Base-by-base conservation (phyloP, 2,113 vertebrate genomes). In the Ptilonorhynchus violaceus region DNA sequence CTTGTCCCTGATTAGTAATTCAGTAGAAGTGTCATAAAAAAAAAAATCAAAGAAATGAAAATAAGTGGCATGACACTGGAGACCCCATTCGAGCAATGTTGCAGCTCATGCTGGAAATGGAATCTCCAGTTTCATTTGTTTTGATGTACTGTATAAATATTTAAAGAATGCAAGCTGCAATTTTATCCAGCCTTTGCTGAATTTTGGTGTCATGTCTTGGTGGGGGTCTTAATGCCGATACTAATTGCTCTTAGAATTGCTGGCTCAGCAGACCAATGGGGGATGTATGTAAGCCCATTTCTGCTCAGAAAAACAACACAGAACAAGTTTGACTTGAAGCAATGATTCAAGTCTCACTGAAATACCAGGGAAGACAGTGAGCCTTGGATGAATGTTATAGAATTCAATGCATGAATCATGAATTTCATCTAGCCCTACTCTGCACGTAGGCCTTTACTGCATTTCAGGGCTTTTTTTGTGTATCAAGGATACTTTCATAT, bases 141-240 rank as follows among this genome's bases (percentile, higher is more conserved):
- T 95, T 97, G 94, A 95, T 97, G 96, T 96, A 93, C 96, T 96
- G 44, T 96, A 95, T 97, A 97, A 97, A 96, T 97, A 97, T 97
- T 97, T 97, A 95, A 97, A 96, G 92, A 97, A 97, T 96, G 94
- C 91, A 92, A 92, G 55, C 96, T 95, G 90, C 92, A 96, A 88
- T 96, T 93, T 97, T 97, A 97, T 95, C 94, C 95, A 85, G 53
- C 49, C 64, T 95, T 93, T 15, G 11, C 69, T 96, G 92, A 91
- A 91, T 96, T 95, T 96, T 52, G 58, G 79, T 94, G 86, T 87
- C 84, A 88, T 72, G 41, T 93, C 93, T 94, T 94, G 79, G 85
- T 84, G 68, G 95, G 93, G 90, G 83, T 92, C 89, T 93, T 93
- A 78, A 86, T 81, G 37, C 79, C 93, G 90, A 89, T 85, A 86